A percentile compares a stretch with the other conserved stretches of the same genome.
Evolutionary conservation across 2,797 vertebrate genomes (phyloP).

Genomic region (Okamejei kenojei): DNA sequence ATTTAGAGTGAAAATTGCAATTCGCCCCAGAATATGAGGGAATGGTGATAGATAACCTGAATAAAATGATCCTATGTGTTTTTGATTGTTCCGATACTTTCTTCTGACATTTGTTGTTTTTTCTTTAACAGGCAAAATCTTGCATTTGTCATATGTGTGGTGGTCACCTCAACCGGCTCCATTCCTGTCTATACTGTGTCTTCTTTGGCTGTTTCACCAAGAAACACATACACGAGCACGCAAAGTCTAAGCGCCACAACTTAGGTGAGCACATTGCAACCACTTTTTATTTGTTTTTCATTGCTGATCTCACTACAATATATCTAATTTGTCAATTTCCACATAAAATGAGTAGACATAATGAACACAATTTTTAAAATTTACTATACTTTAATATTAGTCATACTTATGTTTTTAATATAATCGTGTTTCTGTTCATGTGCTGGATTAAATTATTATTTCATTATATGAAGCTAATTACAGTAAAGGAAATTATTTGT

Average conservation of each 20-base stretch:
- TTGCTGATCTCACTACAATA: not conserved
- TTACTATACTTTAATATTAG: too few relatives aligned
- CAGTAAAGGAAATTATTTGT: not conserved
- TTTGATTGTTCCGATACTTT: not conserved
- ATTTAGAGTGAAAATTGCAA: not conserved
- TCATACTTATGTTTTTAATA: not conserved
- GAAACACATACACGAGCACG: constrained; percentile 97
- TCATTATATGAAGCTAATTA: not conserved
- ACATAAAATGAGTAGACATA: too few relatives aligned
- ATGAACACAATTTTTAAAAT: not conserved
- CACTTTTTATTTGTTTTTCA: not conserved
- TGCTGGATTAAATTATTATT: not conserved
- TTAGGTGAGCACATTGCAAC: constrained; percentile 66
- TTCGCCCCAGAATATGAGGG: not conserved
- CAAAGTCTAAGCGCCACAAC: constrained; percentile 93
- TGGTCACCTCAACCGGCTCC: constrained; percentile 89
- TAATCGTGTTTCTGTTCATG: too few relatives aligned
- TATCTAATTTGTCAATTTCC: not conserved
- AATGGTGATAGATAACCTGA: not conserved
- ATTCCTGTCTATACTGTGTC: constrained; percentile 96
- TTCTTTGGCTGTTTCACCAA: constrained; percentile 97
- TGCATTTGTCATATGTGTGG: constrained; percentile 97
- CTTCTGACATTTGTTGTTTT: constrained; percentile 41
- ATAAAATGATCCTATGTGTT: not conserved
- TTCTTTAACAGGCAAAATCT: constrained; percentile 76